Conservation (phyloP, 2,113 vertebrate species). For the Gymnorhina tibicen region DNA sequence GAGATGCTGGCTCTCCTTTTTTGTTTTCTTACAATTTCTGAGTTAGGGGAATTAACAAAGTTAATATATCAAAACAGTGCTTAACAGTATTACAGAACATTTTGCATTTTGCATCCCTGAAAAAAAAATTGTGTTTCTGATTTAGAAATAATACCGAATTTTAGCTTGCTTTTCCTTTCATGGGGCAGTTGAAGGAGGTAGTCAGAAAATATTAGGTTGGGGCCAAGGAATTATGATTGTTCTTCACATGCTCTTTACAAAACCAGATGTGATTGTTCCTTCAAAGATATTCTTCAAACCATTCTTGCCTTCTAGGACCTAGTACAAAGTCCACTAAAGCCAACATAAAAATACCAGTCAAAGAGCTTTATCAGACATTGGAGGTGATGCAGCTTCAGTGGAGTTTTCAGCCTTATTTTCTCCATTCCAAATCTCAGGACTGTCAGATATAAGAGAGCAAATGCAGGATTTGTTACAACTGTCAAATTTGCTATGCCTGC, state of each 20-base stretch:
- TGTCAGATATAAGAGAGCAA: background rate
- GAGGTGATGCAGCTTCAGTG: background rate
- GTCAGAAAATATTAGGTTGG: background rate
- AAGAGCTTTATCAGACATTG: background rate
- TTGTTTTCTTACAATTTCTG: background rate
- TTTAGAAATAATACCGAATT: background rate
- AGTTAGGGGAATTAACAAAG: background rate
- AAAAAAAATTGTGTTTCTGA: background rate
- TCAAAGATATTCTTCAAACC: background rate
- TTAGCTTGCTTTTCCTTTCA: background rate
- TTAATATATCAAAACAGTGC: background rate
- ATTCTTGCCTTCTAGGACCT: constrained; percentile 16
- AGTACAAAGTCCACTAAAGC: background rate
- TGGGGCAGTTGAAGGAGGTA: background rate
- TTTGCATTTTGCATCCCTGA: background rate
- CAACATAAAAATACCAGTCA: background rate
- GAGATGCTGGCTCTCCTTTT: background rate
- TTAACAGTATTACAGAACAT: background rate
- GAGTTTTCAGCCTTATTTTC: constrained; percentile 26
- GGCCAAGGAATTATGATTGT: background rate
- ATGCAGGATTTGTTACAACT: background rate
- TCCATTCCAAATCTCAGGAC: constrained; percentile 12
- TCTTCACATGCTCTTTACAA: background rate
- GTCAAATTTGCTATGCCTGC: background rate
- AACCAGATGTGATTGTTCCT: background rate